Evolutionary conservation across 2,113 vertebrate genomes (phyloP).

Genomic region (Hippolais icterina): DNA sequence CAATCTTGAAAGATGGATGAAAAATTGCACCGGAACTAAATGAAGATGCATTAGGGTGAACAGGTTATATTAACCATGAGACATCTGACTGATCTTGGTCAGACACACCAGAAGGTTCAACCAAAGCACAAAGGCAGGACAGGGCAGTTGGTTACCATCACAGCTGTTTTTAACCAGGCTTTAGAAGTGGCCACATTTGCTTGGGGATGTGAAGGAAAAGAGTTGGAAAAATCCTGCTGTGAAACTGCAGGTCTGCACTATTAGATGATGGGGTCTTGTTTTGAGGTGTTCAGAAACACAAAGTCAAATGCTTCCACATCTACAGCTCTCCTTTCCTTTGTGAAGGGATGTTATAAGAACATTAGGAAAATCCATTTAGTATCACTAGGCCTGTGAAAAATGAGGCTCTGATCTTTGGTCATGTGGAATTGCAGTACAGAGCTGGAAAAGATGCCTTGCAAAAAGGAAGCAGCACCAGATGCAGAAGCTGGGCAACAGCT

Average conservation of each 20-base stretch:
- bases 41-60: background rate
- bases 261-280: background rate
- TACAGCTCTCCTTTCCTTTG: background rate
- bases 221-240: background rate
- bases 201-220: background rate
- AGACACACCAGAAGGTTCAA: background rate
- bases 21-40: background rate
- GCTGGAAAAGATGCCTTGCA: background rate
- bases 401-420: background rate
- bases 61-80: background rate
- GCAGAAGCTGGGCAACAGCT: background rate
- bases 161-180: background rate
- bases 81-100: background rate
- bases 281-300: background rate
- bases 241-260: background rate
- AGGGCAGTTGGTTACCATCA: background rate
- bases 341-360: background rate
- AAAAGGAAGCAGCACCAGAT: background rate
- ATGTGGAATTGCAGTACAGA: background rate
- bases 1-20: background rate
- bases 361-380: background rate
- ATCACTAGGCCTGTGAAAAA: background rate
- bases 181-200: background rate
- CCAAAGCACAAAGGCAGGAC: background rate
- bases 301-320: background rate